phyloP scores from a whole-genome alignment of 2,113 vertebrate genomes.

The Mystacornis crossleyi region DNA sequence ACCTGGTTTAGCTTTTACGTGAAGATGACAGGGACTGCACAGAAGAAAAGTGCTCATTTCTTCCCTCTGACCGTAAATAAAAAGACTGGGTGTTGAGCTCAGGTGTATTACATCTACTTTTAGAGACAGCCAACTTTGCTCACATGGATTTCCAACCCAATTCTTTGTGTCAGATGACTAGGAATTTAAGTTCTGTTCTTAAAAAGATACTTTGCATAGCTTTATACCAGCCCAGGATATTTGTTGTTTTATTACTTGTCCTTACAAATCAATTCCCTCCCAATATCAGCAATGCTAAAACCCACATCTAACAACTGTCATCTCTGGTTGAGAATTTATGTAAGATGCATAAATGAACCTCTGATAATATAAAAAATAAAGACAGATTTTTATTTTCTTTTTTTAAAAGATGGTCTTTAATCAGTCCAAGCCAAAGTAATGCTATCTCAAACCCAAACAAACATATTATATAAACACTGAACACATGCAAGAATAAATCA shows the following conservation, averaged over 20 bases:
- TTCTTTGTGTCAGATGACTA: neutral
- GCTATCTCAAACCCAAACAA: neutral
- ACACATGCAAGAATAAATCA: neutral
- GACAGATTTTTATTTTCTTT: neutral
- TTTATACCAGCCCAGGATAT: neutral
- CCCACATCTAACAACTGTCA: neutral
- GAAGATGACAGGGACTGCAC: neutral
- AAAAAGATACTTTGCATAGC: neutral
- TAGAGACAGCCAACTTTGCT: neutral
- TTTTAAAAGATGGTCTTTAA: neutral
- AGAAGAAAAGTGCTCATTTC: neutral
- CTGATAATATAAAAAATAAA: neutral
- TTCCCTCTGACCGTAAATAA: neutral
- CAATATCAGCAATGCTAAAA: neutral
- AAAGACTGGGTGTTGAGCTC: neutral
- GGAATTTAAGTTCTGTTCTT: neutral
- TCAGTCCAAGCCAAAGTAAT: neutral
- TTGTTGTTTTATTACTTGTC: neutral
- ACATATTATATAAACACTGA: neutral
- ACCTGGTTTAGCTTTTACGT: neutral
- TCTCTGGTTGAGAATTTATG: neutral
- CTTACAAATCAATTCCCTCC: neutral
- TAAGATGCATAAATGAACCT: neutral
- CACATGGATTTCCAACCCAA: neutral
- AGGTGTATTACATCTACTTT: neutral